Evolutionary conservation across 2,888 invertebrate species (phyloP).

Genomic region (Drosophila crucigera): DNA sequence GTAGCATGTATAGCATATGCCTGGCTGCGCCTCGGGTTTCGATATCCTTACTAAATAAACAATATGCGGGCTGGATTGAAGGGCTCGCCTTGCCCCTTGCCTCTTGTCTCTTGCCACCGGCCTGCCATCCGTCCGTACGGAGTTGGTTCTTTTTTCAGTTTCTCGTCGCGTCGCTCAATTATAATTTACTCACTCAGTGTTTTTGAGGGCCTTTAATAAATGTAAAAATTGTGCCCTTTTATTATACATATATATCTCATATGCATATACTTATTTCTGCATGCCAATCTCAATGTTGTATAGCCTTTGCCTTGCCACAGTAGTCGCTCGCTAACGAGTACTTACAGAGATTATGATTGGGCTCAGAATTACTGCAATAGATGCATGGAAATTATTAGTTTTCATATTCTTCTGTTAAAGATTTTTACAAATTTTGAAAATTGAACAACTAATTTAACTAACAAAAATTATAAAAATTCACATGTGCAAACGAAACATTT

Average conservation of each 20-base stretch:
- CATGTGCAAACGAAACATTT: neutral
- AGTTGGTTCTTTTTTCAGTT: constrained; percentile 41
- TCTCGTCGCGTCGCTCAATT: constrained; percentile 52
- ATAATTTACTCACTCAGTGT: constrained; percentile 59
- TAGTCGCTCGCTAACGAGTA: neutral
- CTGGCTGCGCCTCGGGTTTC: constrained; percentile 57
- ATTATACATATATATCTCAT: constrained; percentile 6
- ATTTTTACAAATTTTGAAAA: neutral
- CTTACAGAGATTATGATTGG: neutral
- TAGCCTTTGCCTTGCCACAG: constrained; percentile 10
- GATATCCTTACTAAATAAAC: constrained; percentile 80
- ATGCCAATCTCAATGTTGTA: constrained; percentile 55
- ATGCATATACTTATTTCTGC: constrained; percentile 20
- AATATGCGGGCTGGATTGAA: constrained; percentile 72
- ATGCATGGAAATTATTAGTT: neutral
- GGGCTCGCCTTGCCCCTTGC: constrained; percentile 18
- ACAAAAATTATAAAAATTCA: neutral
- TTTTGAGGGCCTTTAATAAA: constrained; percentile 68
- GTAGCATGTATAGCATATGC: constrained; percentile 58
- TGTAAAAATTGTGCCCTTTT: constrained; percentile 55
- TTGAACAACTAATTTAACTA: neutral
- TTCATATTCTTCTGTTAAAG: neutral
- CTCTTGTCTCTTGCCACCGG: neutral
- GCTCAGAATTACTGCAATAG: neutral
- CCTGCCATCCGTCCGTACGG: neutral